Conservation (phyloP, 2,888 invertebrate genomes). For the Acanthosepion pharaonis region DNA sequence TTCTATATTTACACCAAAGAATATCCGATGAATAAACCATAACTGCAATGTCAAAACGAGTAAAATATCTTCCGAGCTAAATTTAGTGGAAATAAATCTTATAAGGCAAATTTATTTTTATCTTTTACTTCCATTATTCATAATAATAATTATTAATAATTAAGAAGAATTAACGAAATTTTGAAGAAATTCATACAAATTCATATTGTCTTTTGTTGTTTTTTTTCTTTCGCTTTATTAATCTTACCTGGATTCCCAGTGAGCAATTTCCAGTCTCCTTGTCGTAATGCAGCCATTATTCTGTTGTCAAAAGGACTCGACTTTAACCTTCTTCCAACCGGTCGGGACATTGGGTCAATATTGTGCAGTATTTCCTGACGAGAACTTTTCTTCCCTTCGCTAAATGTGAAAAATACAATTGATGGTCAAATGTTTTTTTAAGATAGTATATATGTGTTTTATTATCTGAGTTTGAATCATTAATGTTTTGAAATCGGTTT, state of each 20-base stretch:
- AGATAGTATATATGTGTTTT: too few species aligned
- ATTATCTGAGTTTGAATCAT: too few species aligned
- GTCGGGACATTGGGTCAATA: conserved; percentile 79
- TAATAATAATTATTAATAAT: neutral
- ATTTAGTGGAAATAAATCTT: neutral
- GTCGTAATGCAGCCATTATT: conserved; percentile 56
- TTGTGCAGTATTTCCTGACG: conserved; percentile 80
- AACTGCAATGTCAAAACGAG: too few species aligned
- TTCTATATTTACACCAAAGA: too few species aligned
- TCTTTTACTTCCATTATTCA: neutral
- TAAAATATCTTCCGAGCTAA: too few species aligned
- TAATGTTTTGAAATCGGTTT: too few species aligned
- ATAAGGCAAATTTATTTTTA: neutral
- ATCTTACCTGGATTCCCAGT: conserved; percentile 59
- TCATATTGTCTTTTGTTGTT: too few species aligned
- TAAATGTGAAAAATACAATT: neutral
- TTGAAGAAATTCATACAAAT: too few species aligned
- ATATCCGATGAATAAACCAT: too few species aligned
- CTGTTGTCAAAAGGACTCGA: conserved; percentile 53
- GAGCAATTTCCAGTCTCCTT: conserved; percentile 58
- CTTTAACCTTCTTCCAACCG: conserved; percentile 47
- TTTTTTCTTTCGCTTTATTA: neutral
- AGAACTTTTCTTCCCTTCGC: conserved; percentile 52
- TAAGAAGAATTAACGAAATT: too few species aligned
- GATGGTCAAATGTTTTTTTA: too few species aligned